These are phyloP conservation scores for Epirrhoe tristata DNA, from an alignment of 2,888 invertebrate genomes.

Conservation along the genomic window DNA sequence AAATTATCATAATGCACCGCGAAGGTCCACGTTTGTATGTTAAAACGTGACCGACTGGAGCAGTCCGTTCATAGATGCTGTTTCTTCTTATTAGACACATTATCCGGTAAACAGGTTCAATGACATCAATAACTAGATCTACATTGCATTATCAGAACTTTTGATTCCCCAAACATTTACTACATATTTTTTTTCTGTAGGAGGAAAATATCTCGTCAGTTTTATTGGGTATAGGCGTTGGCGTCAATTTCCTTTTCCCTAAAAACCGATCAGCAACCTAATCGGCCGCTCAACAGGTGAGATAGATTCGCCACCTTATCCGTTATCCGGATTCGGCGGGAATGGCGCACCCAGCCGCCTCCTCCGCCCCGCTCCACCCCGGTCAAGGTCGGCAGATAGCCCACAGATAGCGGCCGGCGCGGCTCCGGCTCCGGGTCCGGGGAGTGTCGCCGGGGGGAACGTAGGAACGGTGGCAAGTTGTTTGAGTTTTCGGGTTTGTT, in stretches of 20 bases:
- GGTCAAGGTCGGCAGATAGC: slow-evolving; percentile 26
- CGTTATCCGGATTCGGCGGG: slow-evolving; percentile 8
- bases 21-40: slow-evolving; percentile 8
- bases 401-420: not conserved
- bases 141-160: not conserved
- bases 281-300: slow-evolving; percentile 30
- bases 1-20: slow-evolving; percentile 13
- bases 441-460: slow-evolving; percentile 1
- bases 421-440: not conserved
- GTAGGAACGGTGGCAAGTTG: slow-evolving; percentile 15
- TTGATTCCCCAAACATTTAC: too few species aligned
- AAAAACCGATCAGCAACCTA: slow-evolving; percentile 1
- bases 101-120: not conserved
- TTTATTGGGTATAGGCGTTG: not conserved
- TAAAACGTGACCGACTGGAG: slow-evolving; percentile 6
- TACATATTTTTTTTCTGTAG: too few species aligned
- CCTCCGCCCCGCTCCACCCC: not conserved
- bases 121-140: not conserved
- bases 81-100: not conserved
- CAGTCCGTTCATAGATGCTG: not conserved
- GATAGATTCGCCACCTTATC: slow-evolving; percentile 22
- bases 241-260: not conserved
- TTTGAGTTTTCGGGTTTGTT: slow-evolving; percentile 19
- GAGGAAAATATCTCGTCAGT: not conserved
- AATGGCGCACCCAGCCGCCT: slow-evolving; percentile 18